Conservation (phyloP, 2,113 vertebrate species). For the Stegostoma tigrinum region DNA sequence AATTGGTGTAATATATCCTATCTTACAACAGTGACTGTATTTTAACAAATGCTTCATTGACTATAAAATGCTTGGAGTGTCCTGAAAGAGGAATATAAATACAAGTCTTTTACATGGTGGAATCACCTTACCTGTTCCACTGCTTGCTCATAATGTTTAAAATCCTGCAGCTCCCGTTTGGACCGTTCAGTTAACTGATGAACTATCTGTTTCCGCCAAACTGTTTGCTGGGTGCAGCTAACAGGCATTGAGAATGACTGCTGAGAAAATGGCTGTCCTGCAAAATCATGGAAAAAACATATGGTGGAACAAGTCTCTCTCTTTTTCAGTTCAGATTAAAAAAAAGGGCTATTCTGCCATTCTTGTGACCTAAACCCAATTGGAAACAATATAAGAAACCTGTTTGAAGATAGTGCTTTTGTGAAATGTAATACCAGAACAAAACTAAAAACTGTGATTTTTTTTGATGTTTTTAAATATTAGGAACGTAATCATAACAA, state of each 20-base stretch:
- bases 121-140: constrained; percentile 72
- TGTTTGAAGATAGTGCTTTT: background rate
- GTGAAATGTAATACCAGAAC: background rate
- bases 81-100: background rate
- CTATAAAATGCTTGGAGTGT: too few species aligned
- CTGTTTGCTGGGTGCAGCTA: constrained; percentile 74
- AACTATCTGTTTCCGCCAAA: constrained; percentile 87
- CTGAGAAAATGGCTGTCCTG: constrained; percentile 66
- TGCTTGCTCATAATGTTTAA: constrained; percentile 87
- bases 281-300: background rate
- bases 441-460: background rate
- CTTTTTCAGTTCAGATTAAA: background rate
- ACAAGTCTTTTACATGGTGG: background rate
- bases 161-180: constrained; percentile 84
- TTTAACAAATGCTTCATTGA: too few species aligned
- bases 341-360: background rate
- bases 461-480: background rate
- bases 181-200: constrained; percentile 85
- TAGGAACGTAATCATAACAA: background rate
- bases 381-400: background rate
- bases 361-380: background rate
- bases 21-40: background rate
- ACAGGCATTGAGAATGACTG: constrained; percentile 76
- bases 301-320: background rate
- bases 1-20: background rate